Percentiles rank a stretch among this genome's conserved stretches.
phyloP scores from a whole-genome alignment of 2,888 invertebrate species.

The Lepidochrysops patricia region DNA sequence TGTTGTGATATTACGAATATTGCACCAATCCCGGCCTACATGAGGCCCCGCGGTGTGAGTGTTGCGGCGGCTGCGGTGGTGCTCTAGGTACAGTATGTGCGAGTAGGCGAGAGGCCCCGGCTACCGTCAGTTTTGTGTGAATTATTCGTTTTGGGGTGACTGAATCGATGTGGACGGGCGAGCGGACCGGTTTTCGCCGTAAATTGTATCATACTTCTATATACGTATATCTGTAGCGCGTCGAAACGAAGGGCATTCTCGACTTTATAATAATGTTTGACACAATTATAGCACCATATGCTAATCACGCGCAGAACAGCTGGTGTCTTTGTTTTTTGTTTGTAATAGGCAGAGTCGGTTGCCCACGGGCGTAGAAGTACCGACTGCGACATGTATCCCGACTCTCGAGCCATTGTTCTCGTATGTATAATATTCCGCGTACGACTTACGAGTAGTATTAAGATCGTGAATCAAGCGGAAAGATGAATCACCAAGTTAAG shows the following conservation, averaged over 20 bases:
- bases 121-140: slow-evolving; percentile 45
- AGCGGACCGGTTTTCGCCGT: slow-evolving; percentile 59
- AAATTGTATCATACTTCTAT: slow-evolving; percentile 46
- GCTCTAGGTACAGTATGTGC: neutral
- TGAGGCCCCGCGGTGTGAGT: slow-evolving; percentile 47
- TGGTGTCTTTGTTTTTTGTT: slow-evolving; percentile 29
- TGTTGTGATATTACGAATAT: slow-evolving; percentile 65
- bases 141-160: slow-evolving; percentile 55
- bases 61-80: slow-evolving; percentile 20
- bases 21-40: slow-evolving; percentile 76
- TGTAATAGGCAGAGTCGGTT: slow-evolving; percentile 13
- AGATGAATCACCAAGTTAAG: slow-evolving; percentile 62
- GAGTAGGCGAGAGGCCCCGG: slow-evolving; percentile 27
- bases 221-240: slow-evolving; percentile 32
- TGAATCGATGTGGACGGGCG: slow-evolving; percentile 53
- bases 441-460: slow-evolving; percentile 18
- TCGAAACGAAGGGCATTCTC: slow-evolving; percentile 45
- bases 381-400: too few species aligned
- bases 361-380: too few species aligned
- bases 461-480: slow-evolving; percentile 59
- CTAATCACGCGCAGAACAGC: slow-evolving; percentile 24
- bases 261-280: slow-evolving; percentile 14
- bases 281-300: slow-evolving; percentile 8
- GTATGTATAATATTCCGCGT: slow-evolving; percentile 13
- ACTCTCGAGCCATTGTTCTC: slow-evolving; percentile 24